Evolutionary conservation across 1,140 invertebrate species (phyloP), one percentile per base, ranked within the genome.

Genomic region (Mamestra configurata): DNA sequence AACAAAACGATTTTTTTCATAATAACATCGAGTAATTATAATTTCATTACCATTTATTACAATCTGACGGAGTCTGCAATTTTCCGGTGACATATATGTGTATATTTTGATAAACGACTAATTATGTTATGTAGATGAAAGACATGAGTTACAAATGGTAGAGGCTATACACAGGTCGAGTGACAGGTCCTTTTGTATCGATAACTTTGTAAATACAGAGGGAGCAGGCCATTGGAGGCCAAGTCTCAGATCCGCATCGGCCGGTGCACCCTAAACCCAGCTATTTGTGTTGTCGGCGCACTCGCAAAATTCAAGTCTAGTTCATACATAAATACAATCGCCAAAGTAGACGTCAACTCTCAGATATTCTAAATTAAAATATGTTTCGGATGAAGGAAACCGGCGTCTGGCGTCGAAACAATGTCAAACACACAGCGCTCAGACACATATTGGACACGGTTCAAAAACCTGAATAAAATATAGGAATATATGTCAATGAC

Each of bases 201-300:
- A 27, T 61, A 64, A 77, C 53, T 75, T 57, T 80, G 61, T 76
- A 77, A 83, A 81, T 79, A 84, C 77, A 75, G 35, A 61, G 31
- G 20, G 18, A 5, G 20, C 55, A 73, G 24, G 27, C 53, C 18
- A 20, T 57, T n/a, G 18, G 59, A 24, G 53, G 37, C 43, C 57
- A 64, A 49, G 55, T 57, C 31, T 49, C 22, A 31, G 40, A 35
- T 27, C 57, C 15, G 55, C 35, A 64, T 77, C 59, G 73, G 59
- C 15, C 72, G 55, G 72, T 57, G 72, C 57, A 61, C 72, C 22
- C 55, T 53, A 57, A 85, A 81, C 40, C 82, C 71, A 68, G 85
- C 86, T 90, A 90, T 90, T 90, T 90, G 83, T 79, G 80, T 83
- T 77, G 24, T 20, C 82, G 77, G 84, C 81, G 79, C 80, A 87